phyloP scores from a whole-genome alignment of 2,888 invertebrate genomes.

The Drosophila rubida region DNA sequence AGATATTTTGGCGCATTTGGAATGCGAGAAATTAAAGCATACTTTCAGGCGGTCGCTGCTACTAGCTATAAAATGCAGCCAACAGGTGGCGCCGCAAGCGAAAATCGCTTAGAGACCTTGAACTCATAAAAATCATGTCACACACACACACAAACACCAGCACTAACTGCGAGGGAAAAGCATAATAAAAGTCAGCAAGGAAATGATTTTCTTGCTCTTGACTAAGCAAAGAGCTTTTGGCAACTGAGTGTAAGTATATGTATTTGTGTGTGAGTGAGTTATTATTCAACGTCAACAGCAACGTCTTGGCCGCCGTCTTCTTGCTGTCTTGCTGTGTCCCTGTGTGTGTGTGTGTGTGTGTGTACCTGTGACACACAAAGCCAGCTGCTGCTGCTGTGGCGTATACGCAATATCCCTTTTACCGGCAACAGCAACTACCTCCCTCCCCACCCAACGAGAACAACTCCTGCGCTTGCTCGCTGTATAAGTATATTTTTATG shows the following conservation, averaged over 20 bases:
- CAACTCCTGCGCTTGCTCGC: not conserved
- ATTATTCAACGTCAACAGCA: conserved; percentile 68
- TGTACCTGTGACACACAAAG: conserved; percentile 61
- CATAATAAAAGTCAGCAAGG: conserved; percentile 68
- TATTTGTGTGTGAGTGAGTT: conserved; percentile 51
- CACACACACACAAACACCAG: conserved; percentile 24
- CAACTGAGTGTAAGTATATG: not conserved
- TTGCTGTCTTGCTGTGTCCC: conserved; percentile 11
- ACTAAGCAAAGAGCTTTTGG: conserved; percentile 34
- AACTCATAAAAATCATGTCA: conserved; percentile 82
- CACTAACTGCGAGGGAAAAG: conserved; percentile 25
- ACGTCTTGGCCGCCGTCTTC: conserved; percentile 59
- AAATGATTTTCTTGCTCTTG: conserved; percentile 78
- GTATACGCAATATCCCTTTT: conserved; percentile 69
- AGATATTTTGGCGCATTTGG: conserved; percentile 16
- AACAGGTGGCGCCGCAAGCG: conserved; percentile 72
- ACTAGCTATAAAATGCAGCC: conserved; percentile 37
- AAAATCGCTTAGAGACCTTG: conserved; percentile 79
- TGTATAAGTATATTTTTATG: conserved; percentile 68
- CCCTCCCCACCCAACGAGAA: not conserved
- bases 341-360: conserved; percentile 27
- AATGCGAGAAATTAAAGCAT: conserved; percentile 56
- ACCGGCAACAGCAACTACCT: not conserved
- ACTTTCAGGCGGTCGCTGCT: conserved; percentile 20
- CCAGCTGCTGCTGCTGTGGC: conserved; percentile 44